Base-by-base conservation (phyloP, 64 coral and sea anemone genomes). In the Actinia equina region DNA sequence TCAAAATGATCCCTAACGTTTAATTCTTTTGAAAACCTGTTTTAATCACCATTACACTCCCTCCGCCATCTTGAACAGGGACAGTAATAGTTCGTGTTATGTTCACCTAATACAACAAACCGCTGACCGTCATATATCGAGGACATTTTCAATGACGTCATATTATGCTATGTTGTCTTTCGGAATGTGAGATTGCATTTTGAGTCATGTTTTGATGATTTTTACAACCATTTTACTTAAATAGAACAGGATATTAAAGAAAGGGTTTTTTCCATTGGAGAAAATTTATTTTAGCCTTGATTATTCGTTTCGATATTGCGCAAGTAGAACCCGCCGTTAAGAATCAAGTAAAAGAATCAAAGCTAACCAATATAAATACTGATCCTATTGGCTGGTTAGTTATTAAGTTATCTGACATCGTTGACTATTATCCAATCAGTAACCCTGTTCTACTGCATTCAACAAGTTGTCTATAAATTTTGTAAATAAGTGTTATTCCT, bases 401-500 rank as follows among this genome's bases (percentile, higher is more conserved):
- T 81, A 79, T 43, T 79, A 79, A 44, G 2, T 79, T 37, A 20
- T 17, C 27, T 17, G 17, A 37, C 30, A 37, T 52, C 14, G 14
- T 81, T 49, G 5, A 6, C 45, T 7, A 20, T 81, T 81, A 52
- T 44, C 78, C 78, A 81, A 81, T 81, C 78, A 81, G 15, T 22
- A n/a, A 37, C 18, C 17, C 7, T 81, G 78, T 49, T 81, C 19
- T 81, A 81, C 52, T 23, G 22, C 42, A 81, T 49, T 18, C 78
- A 81, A 81, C 78, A 81, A 52, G 78, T 51, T 81, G 78, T 81
- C 22, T 81, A 80, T 79, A 79, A 14, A 81, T 22, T 49, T 81
- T 79, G 44, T 49, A 81, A 81, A 81, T 81, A 81, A 5, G 43
- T 45, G 44, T 17, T 45, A 78, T 65, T 65, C n/a, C 42, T 74